Evolutionary conservation across 1,140 invertebrate species (phyloP).

Genomic region (Heliconius melpomene): DNA sequence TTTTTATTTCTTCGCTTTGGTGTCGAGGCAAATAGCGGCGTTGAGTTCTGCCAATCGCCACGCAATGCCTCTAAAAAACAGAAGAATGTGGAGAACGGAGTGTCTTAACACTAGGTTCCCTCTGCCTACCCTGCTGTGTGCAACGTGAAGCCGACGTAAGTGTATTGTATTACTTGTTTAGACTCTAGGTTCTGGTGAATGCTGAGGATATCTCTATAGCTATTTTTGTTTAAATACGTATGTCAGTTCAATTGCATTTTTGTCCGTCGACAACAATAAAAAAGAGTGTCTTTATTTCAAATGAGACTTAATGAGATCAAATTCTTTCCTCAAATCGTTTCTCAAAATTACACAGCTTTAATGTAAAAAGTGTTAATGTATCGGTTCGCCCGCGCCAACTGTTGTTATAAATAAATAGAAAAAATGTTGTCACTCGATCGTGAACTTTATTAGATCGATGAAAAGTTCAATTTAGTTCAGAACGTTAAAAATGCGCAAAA

Average conservation of each 20-base stretch:
- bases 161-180: no score
- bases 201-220: no score
- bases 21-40: no score
- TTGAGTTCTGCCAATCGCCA: no score
- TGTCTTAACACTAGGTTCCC: no score
- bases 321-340: neutral
- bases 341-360: neutral
- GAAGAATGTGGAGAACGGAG: no score
- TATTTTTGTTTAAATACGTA: no score
- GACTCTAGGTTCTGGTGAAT: no score
- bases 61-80: no score
- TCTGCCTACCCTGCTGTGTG: no score
- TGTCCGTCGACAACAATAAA: neutral
- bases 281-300: neutral
- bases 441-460: neutral
- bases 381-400: conserved; percentile 6
- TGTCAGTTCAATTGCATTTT: neutral
- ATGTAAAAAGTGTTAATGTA: conserved; percentile 23
- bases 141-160: no score
- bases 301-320: neutral
- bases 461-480: conserved; percentile 24
- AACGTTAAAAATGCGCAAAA: conserved; percentile 30
- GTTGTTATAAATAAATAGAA: conserved; percentile 25
- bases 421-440: neutral
- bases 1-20: no score